Conservation (phyloP, 2,888 invertebrate genomes). For the Diarsia mendica region DNA sequence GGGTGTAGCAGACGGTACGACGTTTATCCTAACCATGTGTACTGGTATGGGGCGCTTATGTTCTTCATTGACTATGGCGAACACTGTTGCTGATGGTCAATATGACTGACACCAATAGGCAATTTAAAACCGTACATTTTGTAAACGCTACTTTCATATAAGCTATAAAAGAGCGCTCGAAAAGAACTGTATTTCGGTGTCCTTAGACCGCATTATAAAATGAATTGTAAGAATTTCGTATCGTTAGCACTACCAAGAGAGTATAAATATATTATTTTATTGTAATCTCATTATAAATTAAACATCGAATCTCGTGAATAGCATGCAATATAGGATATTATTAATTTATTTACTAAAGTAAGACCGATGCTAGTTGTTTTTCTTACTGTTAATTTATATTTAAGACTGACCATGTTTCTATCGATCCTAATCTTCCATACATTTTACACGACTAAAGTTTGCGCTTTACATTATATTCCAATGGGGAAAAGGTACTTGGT, state of each 20-base stretch:
- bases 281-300: slow-evolving; percentile 34
- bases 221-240: slow-evolving; percentile 14
- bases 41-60: neutral
- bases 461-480: slow-evolving; percentile 65
- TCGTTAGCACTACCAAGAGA: neutral
- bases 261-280: slow-evolving; percentile 9
- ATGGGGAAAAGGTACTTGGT: slow-evolving; percentile 59
- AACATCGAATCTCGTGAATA: slow-evolving; percentile 53
- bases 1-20: slow-evolving; percentile 5
- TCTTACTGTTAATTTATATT: slow-evolving; percentile 61
- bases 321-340: slow-evolving; percentile 43
- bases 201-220: neutral
- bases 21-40: neutral
- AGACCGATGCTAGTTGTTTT: slow-evolving; percentile 54
- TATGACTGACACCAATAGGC: neutral
- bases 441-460: slow-evolving; percentile 62
- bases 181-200: neutral
- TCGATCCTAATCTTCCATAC: slow-evolving; percentile 71
- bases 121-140: neutral
- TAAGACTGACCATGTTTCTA: slow-evolving; percentile 75
- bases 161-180: neutral
- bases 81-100: neutral
- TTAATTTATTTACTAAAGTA: slow-evolving; percentile 53
- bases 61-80: neutral
- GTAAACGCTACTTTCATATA: neutral